Evolutionary conservation across 2,888 invertebrate species (phyloP).

Genomic region (Neria commutata): DNA sequence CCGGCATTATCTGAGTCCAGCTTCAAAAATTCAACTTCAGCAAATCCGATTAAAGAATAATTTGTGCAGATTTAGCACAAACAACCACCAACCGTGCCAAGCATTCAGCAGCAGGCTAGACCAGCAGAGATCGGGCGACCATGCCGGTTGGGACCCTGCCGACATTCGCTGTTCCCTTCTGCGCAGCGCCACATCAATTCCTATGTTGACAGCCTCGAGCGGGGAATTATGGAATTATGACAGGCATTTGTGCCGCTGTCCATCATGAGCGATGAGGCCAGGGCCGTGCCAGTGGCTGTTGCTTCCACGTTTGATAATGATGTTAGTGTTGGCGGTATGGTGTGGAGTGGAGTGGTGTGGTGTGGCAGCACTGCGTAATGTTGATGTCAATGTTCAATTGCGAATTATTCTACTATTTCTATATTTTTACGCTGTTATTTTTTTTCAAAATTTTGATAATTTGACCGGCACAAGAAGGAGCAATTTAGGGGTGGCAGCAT

Average conservation of each 20-base stretch:
- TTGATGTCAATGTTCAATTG: background rate
- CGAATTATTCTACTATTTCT: background rate
- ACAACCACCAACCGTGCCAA: too few relatives aligned
- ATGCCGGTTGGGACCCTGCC: too few relatives aligned
- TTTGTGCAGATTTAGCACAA: background rate
- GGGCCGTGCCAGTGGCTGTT: background rate
- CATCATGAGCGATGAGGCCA: background rate
- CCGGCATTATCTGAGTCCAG: too few relatives aligned
- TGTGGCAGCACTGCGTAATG: background rate
- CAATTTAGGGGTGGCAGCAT: too few relatives aligned
- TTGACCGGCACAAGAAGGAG: background rate
- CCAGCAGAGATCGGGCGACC: too few relatives aligned
- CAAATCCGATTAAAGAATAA: slow-evolving; percentile 1
- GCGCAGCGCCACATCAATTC: background rate
- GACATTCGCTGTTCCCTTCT: too few relatives aligned
- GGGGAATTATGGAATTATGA: slow-evolving; percentile 5
- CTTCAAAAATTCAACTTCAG: background rate
- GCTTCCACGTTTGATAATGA: background rate
- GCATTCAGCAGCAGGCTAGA: too few relatives aligned
- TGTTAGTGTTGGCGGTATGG: too few relatives aligned
- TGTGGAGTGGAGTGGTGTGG: too few relatives aligned
- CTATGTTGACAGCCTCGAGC: background rate
- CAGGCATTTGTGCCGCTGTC: slow-evolving; percentile 3
- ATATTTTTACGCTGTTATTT: background rate
- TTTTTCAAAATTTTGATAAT: background rate